These are phyloP conservation scores for Dryococelus australis DNA, from an alignment of 2,888 invertebrate genomes.

Conservation along the genomic window DNA sequence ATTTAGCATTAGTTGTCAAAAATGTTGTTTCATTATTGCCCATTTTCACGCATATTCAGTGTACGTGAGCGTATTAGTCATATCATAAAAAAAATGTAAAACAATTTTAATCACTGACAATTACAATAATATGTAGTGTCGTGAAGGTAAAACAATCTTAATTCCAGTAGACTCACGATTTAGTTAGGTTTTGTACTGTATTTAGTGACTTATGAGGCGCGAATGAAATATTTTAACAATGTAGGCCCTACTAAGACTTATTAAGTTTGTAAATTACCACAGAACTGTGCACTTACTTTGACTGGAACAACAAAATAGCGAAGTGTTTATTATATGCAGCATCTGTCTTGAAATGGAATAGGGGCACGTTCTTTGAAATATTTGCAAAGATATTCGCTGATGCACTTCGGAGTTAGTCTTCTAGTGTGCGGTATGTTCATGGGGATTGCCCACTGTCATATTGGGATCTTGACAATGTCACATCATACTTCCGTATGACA, in stretches of 20 bases:
- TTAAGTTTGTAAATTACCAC: not conserved
- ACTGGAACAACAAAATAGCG: too few species aligned
- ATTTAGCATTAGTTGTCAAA: too few species aligned
- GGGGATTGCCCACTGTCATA: constrained; percentile 20
- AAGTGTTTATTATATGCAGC: not conserved
- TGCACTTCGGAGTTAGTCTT: not conserved
- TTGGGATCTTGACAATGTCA: constrained; percentile 30
- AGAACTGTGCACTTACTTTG: not conserved
- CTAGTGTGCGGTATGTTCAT: not conserved
- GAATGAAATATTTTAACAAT: not conserved
- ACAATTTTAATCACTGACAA: too few species aligned
- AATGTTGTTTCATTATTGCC: too few species aligned
- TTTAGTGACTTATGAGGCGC: not conserved
- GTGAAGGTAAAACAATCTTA: too few species aligned
- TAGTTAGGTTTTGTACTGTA: too few species aligned
- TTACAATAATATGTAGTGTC: too few species aligned
- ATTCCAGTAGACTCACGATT: too few species aligned
- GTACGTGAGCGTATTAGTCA: too few species aligned
- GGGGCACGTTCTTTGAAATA: constrained; percentile 19
- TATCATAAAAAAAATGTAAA: too few species aligned
- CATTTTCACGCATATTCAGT: too few species aligned
- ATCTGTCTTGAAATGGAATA: constrained; percentile 28
- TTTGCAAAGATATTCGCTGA: constrained; percentile 23
- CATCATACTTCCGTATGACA: constrained; percentile 27
- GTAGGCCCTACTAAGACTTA: not conserved